Evolutionary conservation across 2,797 vertebrate species (phyloP).

Genomic region (Danio tinwini): DNA sequence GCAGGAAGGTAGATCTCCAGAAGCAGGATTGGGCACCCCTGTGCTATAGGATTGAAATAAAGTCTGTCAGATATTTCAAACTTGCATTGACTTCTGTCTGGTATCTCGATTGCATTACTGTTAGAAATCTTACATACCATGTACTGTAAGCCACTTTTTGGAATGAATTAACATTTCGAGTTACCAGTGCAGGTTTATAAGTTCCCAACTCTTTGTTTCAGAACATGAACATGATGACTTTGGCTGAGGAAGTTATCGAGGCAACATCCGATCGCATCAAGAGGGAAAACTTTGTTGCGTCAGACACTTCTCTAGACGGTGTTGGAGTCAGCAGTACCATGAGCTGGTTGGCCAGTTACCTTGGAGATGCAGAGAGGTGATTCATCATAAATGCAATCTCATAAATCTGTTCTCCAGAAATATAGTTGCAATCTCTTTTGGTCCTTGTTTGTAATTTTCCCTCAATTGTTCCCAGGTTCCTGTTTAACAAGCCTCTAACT

Average conservation of each 20-base stretch:
- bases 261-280: constrained; percentile 91
- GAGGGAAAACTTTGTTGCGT: constrained; percentile 84
- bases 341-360: constrained; percentile 95
- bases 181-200: neutral
- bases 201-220: constrained; percentile 60
- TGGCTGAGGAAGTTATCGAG: constrained; percentile 96
- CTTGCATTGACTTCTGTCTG: neutral
- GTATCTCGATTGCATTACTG: neutral
- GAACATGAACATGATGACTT: constrained; percentile 91
- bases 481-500: constrained; percentile 85
- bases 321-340: constrained; percentile 85
- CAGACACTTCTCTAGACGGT: constrained; percentile 79
- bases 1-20: no score
- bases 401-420: neutral
- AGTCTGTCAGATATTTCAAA: neutral
- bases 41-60: neutral
- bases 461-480: constrained; percentile 76
- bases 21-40: no score
- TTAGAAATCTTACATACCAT: neutral
- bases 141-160: neutral
- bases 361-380: constrained; percentile 90
- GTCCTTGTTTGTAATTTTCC: neutral
- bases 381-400: constrained; percentile 57
- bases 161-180: neutral
- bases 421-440: neutral